These are phyloP conservation scores for Cichlasoma orientale DNA, from an alignment of 2,797 vertebrate species.

Conservation along the genomic window DNA sequence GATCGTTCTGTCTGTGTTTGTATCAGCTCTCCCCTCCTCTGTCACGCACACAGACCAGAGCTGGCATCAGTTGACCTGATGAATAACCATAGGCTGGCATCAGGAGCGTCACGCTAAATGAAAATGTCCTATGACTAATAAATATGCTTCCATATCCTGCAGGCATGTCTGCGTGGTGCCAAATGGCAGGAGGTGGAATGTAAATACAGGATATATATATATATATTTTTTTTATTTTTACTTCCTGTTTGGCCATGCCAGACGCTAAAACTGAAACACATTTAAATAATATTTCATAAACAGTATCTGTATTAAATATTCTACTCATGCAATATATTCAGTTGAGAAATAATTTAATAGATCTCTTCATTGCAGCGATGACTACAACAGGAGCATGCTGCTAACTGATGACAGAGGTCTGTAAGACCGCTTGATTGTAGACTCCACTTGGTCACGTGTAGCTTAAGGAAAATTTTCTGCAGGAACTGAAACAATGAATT, in stretches of 20 bases:
- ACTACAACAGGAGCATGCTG: slow-evolving; percentile 34
- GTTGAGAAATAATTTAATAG: slow-evolving; percentile 79
- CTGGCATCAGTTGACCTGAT: slow-evolving; percentile 53
- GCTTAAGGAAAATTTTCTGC: background rate
- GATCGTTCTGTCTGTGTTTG: slow-evolving; percentile 65
- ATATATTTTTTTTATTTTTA: background rate
- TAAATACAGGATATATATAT: slow-evolving; percentile 9
- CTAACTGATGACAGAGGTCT: slow-evolving; percentile 11
- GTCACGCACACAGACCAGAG: slow-evolving; percentile 45
- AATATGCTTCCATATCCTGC: slow-evolving; percentile 58
- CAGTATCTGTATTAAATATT: slow-evolving; percentile 75
- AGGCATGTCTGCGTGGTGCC: slow-evolving; percentile 31
- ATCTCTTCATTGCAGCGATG: slow-evolving; percentile 46
- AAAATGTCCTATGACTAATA: slow-evolving; percentile 73
- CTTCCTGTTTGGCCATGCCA: slow-evolving; percentile 48
- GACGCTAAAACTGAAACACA: slow-evolving; percentile 42
- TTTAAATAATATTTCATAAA: slow-evolving; percentile 67
- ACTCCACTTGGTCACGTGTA: slow-evolving; percentile 1
- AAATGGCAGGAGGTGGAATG: slow-evolving; percentile 33
- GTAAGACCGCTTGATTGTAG: background rate
- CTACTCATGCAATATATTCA: slow-evolving; percentile 77
- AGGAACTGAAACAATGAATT: background rate
- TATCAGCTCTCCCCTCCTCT: slow-evolving; percentile 30
- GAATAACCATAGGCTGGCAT: slow-evolving; percentile 35
- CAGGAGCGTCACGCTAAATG: slow-evolving; percentile 60